Evolutionary conservation across 1,140 invertebrate species (phyloP), one percentile per base, ranked within the genome.

Genomic region (Scaptomyza pallida): DNA sequence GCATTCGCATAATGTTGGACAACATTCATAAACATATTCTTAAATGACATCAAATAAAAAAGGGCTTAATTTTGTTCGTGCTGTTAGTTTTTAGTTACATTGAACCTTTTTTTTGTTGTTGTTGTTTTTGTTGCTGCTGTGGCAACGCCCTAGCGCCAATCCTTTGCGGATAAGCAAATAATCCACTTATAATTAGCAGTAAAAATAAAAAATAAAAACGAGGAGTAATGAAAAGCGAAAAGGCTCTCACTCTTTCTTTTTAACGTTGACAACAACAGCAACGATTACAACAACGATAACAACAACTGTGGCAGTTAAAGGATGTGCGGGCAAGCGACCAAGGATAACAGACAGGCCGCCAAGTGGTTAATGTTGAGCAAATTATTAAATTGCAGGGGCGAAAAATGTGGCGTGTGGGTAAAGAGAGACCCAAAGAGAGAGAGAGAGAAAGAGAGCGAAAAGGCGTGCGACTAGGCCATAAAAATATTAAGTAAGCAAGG

Each of bases 291-390:
- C 16, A 37, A 37, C 12, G n/a, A 4, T 12, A 12, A 4, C 12
- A 37, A 37, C 33, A 37, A 37, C 33, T n/a, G 33, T 12, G 4
- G 33, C 12, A 13, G 33, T n/a, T 30, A 37, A 37, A 37, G 33
- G 12, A n/a, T 37, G 33, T 37, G 33, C 33, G 33, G 33, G 33
- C 33, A 37, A 37, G 33, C 33, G 33, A 37, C 12, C 52, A 48
- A 67, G 35, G 63, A 54, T 56, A 68, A 60, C 48, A 61, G 21
- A 68, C 56, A 61, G 51, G 41, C 75, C 64, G 33, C 75, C 71
- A 79, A 79, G 77, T 79, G 77, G 77, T 79, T 79, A 75, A 79
- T 79, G 77, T 79, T 79, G 72, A 79, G 76, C 71, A 79, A 79
- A 79, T 79, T 79, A 79, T 79, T 79, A 79, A 79, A 79, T 79